These are phyloP conservation scores for Cheilosia scutellata DNA, from an alignment of 2,888 invertebrate species.

Conservation along the genomic window DNA sequence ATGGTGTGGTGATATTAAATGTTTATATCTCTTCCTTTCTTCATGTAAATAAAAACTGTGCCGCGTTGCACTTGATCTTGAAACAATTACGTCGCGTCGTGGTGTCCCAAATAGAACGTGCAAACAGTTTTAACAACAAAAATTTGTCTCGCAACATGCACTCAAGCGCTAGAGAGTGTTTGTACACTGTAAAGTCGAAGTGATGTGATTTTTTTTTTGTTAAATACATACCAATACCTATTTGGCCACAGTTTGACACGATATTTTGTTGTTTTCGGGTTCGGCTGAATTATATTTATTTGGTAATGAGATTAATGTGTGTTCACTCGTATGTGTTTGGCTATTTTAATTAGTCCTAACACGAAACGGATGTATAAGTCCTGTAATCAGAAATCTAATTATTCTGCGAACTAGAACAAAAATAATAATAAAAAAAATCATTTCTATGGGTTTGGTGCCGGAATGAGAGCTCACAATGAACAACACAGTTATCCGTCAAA, in stretches of 20 bases:
- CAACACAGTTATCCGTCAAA: conserved; percentile 3
- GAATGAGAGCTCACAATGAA: conserved; percentile 16
- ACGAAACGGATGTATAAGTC: conserved; percentile 24
- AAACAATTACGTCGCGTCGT: conserved; percentile 61
- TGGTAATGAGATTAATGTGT: conserved; percentile 12
- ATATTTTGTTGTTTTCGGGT: conserved; percentile 22
- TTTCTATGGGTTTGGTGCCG: conserved; percentile 47
- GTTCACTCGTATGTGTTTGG: conserved; percentile 3
- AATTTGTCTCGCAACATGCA: conserved; percentile 36
- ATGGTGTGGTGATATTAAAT: conserved; percentile 3
- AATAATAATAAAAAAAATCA: conserved; percentile 14
- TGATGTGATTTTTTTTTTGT: conserved; percentile 29
- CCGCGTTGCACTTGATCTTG: conserved; percentile 65
- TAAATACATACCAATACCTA: neutral
- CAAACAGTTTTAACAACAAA: conserved; percentile 15
- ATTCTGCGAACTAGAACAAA: conserved; percentile 10
- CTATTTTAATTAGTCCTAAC: conserved; percentile 25
- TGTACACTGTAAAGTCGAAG: conserved; percentile 17
- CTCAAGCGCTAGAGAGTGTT: conserved; percentile 39
- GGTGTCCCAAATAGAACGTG: conserved; percentile 39
- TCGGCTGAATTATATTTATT: conserved; percentile 8
- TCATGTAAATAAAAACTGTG: conserved; percentile 8
- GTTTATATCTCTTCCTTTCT: conserved; percentile 12
- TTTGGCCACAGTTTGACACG: conserved; percentile 15
- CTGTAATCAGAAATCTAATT: conserved; percentile 27